A percentile compares a stretch with the other conserved stretches of the same genome.
Evolutionary conservation across 2,113 vertebrate species (phyloP).

Genomic region (Poeciliopsis turrubarensis): DNA sequence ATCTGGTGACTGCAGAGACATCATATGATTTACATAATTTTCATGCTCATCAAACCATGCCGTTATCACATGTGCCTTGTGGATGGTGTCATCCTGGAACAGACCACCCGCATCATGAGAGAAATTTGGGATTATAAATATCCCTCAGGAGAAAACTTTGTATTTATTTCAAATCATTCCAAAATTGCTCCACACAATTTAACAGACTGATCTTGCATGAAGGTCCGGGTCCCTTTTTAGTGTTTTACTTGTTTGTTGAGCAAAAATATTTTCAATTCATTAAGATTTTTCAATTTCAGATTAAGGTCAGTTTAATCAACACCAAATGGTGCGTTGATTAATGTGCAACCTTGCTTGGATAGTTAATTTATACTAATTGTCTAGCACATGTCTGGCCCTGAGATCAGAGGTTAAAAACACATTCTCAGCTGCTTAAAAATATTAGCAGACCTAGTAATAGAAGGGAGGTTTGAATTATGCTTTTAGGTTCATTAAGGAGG

Average conservation of each 20-base stretch:
- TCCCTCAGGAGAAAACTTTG: not conserved
- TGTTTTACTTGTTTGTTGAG: too few species aligned
- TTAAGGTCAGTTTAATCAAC: not conserved
- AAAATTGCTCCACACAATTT: not conserved
- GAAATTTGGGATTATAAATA: not conserved
- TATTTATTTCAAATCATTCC: not conserved
- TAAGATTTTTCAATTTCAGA: not conserved
- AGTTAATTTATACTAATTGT: not conserved
- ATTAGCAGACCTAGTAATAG: slow-evolving; percentile 33
- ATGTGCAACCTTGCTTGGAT: slow-evolving; percentile 13
- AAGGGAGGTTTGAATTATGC: slow-evolving; percentile 25
- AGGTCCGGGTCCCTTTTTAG: not conserved
- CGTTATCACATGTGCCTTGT: not conserved
- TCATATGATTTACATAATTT: not conserved
- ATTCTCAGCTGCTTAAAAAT: slow-evolving; percentile 32
- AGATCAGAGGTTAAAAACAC: slow-evolving; percentile 37
- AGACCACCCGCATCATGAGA: not conserved
- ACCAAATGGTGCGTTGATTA: slow-evolving; percentile 12
- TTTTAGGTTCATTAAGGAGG: slow-evolving; percentile 30
- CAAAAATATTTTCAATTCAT: not conserved
- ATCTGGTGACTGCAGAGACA: not conserved
- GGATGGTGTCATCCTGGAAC: not conserved
- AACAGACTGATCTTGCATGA: not conserved
- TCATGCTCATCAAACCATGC: not conserved
- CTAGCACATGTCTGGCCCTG: slow-evolving; percentile 15